Conservation (phyloP, 2,113 vertebrate species). For the human (Homo sapiens) region GRCh38 chr3:182475001-182475500, state of each 20-base stretch:
- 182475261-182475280: neutral
- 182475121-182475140: neutral
- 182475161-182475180: neutral
- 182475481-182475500: neutral
- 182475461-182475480: neutral
- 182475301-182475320: neutral
- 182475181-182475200: neutral
- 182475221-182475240: neutral
- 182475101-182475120: neutral
- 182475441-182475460: neutral
- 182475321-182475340: neutral
- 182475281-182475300: neutral
- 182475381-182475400: neutral
- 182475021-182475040: conserved; percentile 36
- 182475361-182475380: neutral
- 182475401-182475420: neutral
- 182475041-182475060: neutral
- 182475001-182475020: conserved; percentile 10
- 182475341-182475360: neutral
- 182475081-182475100: neutral
- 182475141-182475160: neutral
- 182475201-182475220: neutral
- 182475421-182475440: neutral
- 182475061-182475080: neutral
- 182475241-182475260: neutral